phyloP scores from a whole-genome alignment of 2,113 vertebrate species.

The Saccopteryx bilineata region DNA sequence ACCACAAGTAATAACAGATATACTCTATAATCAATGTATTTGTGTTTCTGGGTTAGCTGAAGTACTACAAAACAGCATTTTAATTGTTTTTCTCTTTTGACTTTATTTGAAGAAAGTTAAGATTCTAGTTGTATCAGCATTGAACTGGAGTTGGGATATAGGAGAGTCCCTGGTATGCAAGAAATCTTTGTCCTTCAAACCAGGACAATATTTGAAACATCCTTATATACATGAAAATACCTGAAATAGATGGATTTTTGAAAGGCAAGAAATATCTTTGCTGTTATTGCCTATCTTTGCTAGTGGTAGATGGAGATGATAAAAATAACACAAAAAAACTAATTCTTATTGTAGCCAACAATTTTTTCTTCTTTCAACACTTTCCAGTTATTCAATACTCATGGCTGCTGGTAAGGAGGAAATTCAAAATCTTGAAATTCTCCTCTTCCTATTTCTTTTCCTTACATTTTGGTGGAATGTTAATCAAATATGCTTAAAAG shows the following conservation, averaged over 20 bases:
- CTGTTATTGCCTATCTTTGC: background rate
- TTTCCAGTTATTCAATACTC: background rate
- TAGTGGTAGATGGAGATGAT: background rate
- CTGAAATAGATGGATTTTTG: background rate
- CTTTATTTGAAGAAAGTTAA: constrained; percentile 40
- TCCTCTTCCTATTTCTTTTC: background rate
- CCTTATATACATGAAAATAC: constrained; percentile 23
- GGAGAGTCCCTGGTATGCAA: background rate
- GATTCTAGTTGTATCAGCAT: background rate
- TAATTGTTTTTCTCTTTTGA: constrained; percentile 49
- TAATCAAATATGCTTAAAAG: background rate
- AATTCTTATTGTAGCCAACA: background rate
- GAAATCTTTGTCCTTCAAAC: constrained; percentile 31
- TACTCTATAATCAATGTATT: background rate
- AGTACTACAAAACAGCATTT: constrained; percentile 6
- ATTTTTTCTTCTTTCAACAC: constrained; percentile 61
- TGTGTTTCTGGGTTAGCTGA: background rate
- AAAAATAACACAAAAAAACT: constrained; percentile 14
- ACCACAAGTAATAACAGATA: background rate
- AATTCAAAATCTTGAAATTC: constrained; percentile 37
- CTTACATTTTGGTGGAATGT: constrained; percentile 28
- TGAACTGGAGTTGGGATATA: background rate
- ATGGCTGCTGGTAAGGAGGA: background rate
- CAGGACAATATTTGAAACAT: background rate
- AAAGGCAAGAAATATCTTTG: constrained; percentile 61